Evolutionary conservation across 2,797 vertebrate species (phyloP), one percentile per base, ranked within the genome.

Genomic region (Sebastes alutus): DNA sequence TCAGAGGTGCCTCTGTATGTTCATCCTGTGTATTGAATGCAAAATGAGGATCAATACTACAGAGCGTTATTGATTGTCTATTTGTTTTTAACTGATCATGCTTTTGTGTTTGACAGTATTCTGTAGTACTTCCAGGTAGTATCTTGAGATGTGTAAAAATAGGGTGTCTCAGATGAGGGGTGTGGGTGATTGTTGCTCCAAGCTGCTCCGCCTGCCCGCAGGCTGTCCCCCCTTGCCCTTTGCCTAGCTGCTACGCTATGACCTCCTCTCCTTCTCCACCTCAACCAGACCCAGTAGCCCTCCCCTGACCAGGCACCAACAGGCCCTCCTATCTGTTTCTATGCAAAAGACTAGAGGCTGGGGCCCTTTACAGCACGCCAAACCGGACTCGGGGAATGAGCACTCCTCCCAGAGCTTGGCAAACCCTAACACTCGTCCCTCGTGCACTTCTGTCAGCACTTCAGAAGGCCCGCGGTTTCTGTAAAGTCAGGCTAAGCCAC

Each of bases 281-380:
- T 81, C 77, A 66, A 82, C 83, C 85, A 91, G 89, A 93, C 88
- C 88, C 88, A 88, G 91, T 90, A 89, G 90, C 92, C 87, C 88
- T 62, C 81, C 75, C 81, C 86, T 70, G 75, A 90, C 86, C 89
- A 85, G 88, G 79, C 87, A 90, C 85, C 87, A 87, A 92, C 91
- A 83, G 87, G 90, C 92, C 87, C 93, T 90, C 79, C 70, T 89
- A 91, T 94, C 94, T 93, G 92, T 95, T 95, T 95, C 96, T 96
- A 96, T 96, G 96, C 96, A 96, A 96, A 93, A 95, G 90, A 93
- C 88, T 88, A 89, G 89, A 91, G 92, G 89, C 87, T 81, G 84
- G 84, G 93, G 89, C 83, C 87, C 86, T 88, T 91, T 84, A 91
- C 90, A 86, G 89, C 82, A 91, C 66, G 90, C 91, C 92, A 88